Conservation (phyloP, 2,113 vertebrate species). For the Prunella fulvescens region DNA sequence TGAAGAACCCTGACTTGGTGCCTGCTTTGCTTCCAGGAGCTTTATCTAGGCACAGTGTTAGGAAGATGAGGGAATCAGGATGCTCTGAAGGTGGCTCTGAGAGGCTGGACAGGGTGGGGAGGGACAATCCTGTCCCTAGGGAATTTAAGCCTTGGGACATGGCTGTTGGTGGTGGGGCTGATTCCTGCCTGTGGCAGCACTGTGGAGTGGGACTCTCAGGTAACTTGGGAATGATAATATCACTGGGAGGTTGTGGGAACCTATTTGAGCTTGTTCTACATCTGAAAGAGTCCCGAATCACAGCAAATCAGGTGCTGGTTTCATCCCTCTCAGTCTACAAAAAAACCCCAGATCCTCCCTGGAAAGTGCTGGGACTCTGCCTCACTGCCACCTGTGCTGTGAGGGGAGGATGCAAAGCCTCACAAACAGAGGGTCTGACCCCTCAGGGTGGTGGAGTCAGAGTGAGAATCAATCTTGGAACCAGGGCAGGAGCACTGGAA, state of each 20-base stretch:
- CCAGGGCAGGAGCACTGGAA: neutral
- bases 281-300: fast-evolving
- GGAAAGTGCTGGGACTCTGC: neutral
- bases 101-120: neutral
- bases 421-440: neutral
- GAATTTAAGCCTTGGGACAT: neutral
- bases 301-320: neutral
- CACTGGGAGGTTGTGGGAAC: neutral
- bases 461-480: neutral
- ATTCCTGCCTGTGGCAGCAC: neutral
- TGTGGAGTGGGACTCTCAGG: neutral
- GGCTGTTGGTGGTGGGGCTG: neutral
- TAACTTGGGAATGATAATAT: neutral
- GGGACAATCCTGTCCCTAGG: neutral
- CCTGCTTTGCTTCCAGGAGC: neutral
- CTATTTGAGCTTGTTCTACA: neutral
- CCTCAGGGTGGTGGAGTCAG: neutral
- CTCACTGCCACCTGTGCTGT: neutral
- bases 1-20: neutral
- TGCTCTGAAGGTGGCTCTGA: neutral
- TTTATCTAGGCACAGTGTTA: fast-evolving
- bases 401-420: neutral
- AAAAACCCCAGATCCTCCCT: neutral
- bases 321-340: neutral
- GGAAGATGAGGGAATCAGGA: neutral